Base-by-base conservation (phyloP, 2,888 invertebrate genomes). In the Leptopilina syphax region DNA sequence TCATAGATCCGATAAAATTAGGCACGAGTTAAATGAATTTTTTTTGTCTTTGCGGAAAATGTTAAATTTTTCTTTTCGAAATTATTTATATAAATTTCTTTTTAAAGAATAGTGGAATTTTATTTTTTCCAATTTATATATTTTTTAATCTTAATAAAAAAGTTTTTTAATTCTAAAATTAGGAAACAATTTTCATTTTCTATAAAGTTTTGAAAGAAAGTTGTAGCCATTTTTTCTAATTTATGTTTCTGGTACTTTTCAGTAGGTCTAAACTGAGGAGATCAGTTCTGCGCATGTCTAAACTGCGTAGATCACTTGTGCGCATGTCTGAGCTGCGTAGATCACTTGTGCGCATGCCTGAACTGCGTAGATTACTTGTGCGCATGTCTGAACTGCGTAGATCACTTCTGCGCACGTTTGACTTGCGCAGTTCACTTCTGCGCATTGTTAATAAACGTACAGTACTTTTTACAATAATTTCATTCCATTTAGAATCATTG, bases 1-100 rank as follows among this genome's bases (percentile, higher is more conserved):
- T 18, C 41, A 27, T 78, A 65, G 67, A 66, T 78, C 73, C 67
- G 76, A 12, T 44, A n/a, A 41, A 12, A 57, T 66, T 67, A 77
- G 18, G 41, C 54, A 67, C 50, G 41, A 57, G 27, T 65, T 24
- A 13, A 8, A n/a, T n/a, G 18, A n/a, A 60, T n/a, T 18, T 60
- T 24, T 60, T 60, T 57, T n/a, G 5, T 9, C 9, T 9, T 9
- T 47, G 47, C 0, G 8, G 8, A 47, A 47, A 57, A 12, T 12
- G 3, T 57, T 6, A 0, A 7, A 34, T 2, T 60, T n/a, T 60
- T 3, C 18, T n/a, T 60, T n/a, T 60, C 18, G n/a, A 18, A n/a
- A 18, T 60, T 60, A 8, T 60, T 47, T 9, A 47, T n/a, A n/a
- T n/a, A n/a, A n/a, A n/a, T 47, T 47, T 47, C 9, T 47, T 7